Percentiles rank a stretch among this genome's conserved stretches.
phyloP scores from a whole-genome alignment of 2,797 vertebrate genomes.

The Notolepis coatsorum region DNA sequence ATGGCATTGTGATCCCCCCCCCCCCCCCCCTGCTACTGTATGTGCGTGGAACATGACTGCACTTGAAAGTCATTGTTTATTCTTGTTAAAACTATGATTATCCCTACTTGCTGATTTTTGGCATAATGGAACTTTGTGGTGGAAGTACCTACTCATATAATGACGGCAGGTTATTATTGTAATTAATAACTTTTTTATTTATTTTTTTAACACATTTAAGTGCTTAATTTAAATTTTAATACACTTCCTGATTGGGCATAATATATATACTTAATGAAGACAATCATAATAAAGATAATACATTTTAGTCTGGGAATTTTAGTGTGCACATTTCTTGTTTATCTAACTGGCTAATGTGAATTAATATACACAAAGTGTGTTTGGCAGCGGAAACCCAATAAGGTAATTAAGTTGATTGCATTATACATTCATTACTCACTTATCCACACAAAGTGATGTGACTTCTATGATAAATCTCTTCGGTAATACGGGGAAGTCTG shows the following conservation, averaged over 20 bases:
- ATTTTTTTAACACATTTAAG: too few species aligned
- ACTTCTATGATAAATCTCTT: slow-evolving; percentile 11
- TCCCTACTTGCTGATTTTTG: too few species aligned
- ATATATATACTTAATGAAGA: slow-evolving; percentile 20
- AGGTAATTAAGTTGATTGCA: slow-evolving; percentile 45
- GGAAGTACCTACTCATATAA: background rate
- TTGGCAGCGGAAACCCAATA: slow-evolving; percentile 18
- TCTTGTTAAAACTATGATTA: too few species aligned
- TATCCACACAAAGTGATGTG: background rate
- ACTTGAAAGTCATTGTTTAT: background rate
- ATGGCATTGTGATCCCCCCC: background rate
- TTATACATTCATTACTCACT: slow-evolving; percentile 22
- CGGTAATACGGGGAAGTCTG: slow-evolving; percentile 3
- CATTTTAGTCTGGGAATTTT: slow-evolving; percentile 2
- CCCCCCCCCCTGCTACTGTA: background rate
- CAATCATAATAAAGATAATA: slow-evolving; percentile 11
- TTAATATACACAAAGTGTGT: slow-evolving; percentile 10
- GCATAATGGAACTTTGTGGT: background rate
- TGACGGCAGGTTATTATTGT: too few species aligned
- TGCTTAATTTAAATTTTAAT: background rate
- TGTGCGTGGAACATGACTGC: background rate
- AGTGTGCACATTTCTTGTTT: slow-evolving; percentile 9
- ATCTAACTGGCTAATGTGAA: slow-evolving; percentile 31
- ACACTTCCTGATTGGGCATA: background rate
- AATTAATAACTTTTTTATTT: too few species aligned